Evolutionary conservation across 1,140 invertebrate genomes (phyloP).

Genomic region (roundworm (Caenorhabditis elegans)): WBcel235 BX284605.5:12733501-12734000

Average conservation of each 20-base stretch:
- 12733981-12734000: too few relatives aligned
- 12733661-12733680: background rate
- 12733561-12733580: conserved; percentile 3
- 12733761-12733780: too few relatives aligned
- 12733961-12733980: too few relatives aligned
- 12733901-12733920: too few relatives aligned
- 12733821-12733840: too few relatives aligned
- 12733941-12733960: too few relatives aligned
- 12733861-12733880: too few relatives aligned
- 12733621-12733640: conserved; percentile 21
- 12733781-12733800: too few relatives aligned
- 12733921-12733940: too few relatives aligned
- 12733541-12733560: conserved; percentile 35
- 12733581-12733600: background rate
- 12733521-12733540: conserved; percentile 30
- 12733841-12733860: too few relatives aligned
- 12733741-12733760: background rate
- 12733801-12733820: too few relatives aligned
- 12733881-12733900: too few relatives aligned
- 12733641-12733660: conserved; percentile 31
- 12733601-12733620: background rate
- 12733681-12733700: conserved; percentile 1
- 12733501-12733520: conserved; percentile 42
- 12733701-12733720: background rate
- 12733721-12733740: background rate